phyloP scores from a whole-genome alignment of 2,888 invertebrate genomes.

The Melinopterus prodromus region DNA sequence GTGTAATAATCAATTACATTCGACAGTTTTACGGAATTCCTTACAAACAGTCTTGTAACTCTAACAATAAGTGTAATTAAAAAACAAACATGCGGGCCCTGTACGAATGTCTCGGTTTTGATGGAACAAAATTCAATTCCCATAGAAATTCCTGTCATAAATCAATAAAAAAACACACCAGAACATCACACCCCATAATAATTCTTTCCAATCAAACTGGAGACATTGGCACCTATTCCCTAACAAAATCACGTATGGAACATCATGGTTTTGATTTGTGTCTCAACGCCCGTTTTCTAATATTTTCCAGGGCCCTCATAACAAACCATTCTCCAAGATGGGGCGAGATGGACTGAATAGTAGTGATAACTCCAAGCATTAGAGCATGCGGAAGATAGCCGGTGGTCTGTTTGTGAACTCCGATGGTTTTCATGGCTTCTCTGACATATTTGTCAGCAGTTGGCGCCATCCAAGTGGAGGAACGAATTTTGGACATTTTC shows the following conservation, averaged over 20 bases:
- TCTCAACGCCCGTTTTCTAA: constrained; percentile 66
- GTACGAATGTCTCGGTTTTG: not conserved
- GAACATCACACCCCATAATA: not conserved
- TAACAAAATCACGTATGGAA: not conserved
- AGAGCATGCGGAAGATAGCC: constrained; percentile 79
- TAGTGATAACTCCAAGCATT: constrained; percentile 64
- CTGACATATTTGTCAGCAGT: constrained; percentile 75
- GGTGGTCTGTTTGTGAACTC: constrained; percentile 73
- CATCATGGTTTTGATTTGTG: constrained; percentile 19
- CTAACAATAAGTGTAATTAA: not conserved
- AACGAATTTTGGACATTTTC: constrained; percentile 87
- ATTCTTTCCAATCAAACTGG: not conserved
- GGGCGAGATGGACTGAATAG: constrained; percentile 63
- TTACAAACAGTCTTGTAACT: too few species aligned
- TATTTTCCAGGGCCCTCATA: constrained; percentile 71
- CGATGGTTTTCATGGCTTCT: constrained; percentile 75
- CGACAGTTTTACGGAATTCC: not conserved
- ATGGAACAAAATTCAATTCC: not conserved
- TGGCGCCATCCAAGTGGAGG: constrained; percentile 78
- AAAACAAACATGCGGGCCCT: not conserved
- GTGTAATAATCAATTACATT: not conserved
- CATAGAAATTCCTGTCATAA: not conserved
- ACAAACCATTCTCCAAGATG: constrained; percentile 69
- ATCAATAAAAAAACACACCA: not conserved
- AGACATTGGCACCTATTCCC: not conserved